These are phyloP conservation scores for Phyllopteryx taeniolatus DNA, from an alignment of 2,113 vertebrate genomes.

Conservation along the genomic window DNA sequence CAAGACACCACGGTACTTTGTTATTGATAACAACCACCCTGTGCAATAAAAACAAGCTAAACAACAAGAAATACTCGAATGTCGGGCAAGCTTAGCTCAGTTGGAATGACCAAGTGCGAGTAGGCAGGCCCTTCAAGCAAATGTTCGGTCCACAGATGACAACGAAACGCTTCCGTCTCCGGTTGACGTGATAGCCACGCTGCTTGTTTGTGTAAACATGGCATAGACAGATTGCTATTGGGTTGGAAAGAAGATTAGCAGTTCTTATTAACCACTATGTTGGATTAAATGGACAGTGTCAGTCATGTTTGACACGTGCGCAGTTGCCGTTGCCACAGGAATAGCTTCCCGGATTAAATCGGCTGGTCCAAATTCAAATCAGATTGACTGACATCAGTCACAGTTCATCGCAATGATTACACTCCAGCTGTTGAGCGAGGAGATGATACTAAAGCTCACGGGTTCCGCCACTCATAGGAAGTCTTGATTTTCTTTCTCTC, in stretches of 20 bases:
- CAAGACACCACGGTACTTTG: too few relatives aligned
- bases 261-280: constrained; percentile 65
- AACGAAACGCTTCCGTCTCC: constrained; percentile 45
- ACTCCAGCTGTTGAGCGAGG: constrained; percentile 59
- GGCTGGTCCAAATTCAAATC: constrained; percentile 59
- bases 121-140: constrained; percentile 8
- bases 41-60: background rate
- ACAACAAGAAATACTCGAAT: background rate
- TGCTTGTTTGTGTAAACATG: constrained; percentile 56
- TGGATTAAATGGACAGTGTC: constrained; percentile 60
- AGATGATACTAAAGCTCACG: constrained; percentile 54
- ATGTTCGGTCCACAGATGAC: constrained; percentile 30
- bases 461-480: constrained; percentile 48
- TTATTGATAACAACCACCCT: too few relatives aligned
- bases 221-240: constrained; percentile 62
- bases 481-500: constrained; percentile 33
- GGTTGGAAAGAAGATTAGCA: constrained; percentile 68
- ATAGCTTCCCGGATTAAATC: constrained; percentile 54
- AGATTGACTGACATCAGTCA: constrained; percentile 65
- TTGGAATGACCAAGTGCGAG: background rate
- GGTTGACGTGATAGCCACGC: constrained; percentile 33
- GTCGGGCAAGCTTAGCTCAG: too few relatives aligned
- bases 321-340: constrained; percentile 17
- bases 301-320: constrained; percentile 30
- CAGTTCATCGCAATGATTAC: constrained; percentile 65